phyloP scores from a whole-genome alignment of 2,113 vertebrate species.

The Phycodurus eques region DNA sequence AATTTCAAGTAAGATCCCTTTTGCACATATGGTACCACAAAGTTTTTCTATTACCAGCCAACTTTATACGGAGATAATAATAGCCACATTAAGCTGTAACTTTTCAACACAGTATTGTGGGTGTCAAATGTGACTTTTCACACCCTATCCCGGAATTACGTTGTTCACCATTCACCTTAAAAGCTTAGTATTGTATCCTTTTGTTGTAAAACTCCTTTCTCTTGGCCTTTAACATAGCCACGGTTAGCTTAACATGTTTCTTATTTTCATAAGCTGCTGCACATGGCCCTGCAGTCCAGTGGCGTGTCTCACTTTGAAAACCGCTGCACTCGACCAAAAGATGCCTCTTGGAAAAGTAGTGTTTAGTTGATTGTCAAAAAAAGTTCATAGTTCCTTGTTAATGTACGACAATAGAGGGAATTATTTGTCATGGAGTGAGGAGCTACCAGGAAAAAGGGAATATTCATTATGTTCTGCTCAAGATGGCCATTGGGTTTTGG shows the following conservation, averaged over 20 bases:
- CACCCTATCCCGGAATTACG: too few species aligned
- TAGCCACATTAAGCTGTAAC: too few species aligned
- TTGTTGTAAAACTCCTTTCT: background rate
- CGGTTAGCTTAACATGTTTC: background rate
- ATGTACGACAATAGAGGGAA: background rate
- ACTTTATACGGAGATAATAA: too few species aligned
- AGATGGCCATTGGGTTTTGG: background rate
- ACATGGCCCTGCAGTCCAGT: background rate
- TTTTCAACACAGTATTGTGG: too few species aligned
- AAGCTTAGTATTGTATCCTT: background rate
- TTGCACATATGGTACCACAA: too few species aligned
- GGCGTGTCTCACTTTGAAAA: background rate
- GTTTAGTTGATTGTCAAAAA: background rate
- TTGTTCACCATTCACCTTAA: too few species aligned
- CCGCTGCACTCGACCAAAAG: background rate
- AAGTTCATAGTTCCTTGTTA: background rate
- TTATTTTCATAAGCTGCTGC: background rate
- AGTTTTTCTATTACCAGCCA: too few species aligned
- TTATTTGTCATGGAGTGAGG: background rate
- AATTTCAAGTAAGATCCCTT: too few species aligned
- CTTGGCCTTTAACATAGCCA: background rate
- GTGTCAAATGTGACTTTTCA: too few species aligned
- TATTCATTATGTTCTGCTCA: background rate
- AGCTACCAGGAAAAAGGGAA: background rate
- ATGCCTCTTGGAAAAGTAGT: background rate